Evolutionary conservation across 1,140 invertebrate species (phyloP).

Genomic region (Medauroidea extradentata): DNA sequence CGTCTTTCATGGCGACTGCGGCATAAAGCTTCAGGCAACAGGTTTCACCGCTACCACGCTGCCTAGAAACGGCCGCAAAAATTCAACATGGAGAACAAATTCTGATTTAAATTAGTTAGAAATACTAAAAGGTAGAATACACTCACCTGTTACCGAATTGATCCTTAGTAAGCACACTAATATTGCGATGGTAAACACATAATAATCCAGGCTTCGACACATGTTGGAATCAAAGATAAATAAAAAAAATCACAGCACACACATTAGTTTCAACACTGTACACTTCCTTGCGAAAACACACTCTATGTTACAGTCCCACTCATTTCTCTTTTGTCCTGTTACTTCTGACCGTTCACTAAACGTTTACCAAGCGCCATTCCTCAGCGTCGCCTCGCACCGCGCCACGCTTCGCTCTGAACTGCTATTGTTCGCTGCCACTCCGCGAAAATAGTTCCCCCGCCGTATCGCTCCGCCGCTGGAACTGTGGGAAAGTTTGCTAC

Average conservation of each 20-base stretch:
- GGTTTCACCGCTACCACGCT: too few species aligned
- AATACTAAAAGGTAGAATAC: neutral
- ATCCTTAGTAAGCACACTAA: constrained; percentile 10
- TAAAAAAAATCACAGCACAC: constrained; percentile 13
- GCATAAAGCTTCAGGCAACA: too few species aligned
- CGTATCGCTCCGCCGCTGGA: constrained; percentile 18
- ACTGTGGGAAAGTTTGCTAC: constrained; percentile 26
- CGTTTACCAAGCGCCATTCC: constrained; percentile 10
- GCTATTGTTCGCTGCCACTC: constrained; percentile 21
- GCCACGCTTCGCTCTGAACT: neutral
- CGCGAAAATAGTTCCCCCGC: constrained; percentile 13
- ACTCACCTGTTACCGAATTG: constrained; percentile 14
- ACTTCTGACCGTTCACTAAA: constrained; percentile 4
- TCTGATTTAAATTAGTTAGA: too few species aligned
- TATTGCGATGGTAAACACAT: constrained; percentile 8
- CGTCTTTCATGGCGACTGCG: too few species aligned
- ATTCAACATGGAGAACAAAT: too few species aligned
- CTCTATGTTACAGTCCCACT: neutral
- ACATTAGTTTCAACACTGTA: constrained; percentile 16
- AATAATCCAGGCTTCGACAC: constrained; percentile 23
- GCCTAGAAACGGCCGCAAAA: too few species aligned
- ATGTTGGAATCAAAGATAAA: constrained; percentile 14
- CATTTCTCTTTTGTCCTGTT: neutral
- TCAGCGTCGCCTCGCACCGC: neutral
- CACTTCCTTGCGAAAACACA: neutral